Conservation (phyloP, 2,797 vertebrate genomes). For the Micropoecilia bifurca region DNA sequence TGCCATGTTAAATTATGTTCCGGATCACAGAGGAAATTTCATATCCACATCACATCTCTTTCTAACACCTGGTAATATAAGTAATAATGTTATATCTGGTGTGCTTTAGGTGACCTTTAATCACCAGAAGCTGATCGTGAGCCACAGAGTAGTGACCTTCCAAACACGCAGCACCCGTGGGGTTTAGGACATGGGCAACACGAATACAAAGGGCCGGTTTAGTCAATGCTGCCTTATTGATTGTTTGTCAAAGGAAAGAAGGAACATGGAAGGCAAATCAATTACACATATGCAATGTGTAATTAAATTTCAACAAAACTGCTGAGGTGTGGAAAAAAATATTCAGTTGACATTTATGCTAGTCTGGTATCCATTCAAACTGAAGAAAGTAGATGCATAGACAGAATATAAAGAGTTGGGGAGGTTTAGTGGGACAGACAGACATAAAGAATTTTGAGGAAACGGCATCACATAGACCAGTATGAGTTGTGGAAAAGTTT, state of each 20-base stretch:
- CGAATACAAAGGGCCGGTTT: constrained; percentile 36
- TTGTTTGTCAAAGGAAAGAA: constrained; percentile 74
- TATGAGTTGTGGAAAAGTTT: background rate
- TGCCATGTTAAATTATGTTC: constrained; percentile 17
- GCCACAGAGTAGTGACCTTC: constrained; percentile 46
- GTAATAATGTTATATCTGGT: background rate
- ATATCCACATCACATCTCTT: background rate
- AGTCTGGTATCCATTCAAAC: background rate
- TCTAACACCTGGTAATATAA: background rate
- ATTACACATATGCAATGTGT: constrained; percentile 73
- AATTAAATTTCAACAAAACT: constrained; percentile 72
- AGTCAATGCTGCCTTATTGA: constrained; percentile 76
- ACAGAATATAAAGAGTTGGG: constrained; percentile 16
- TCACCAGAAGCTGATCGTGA: background rate
- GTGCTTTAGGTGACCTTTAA: background rate
- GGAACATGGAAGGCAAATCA: constrained; percentile 75
- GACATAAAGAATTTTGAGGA: background rate
- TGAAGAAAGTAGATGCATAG: background rate
- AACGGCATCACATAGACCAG: background rate
- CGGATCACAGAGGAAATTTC: background rate
- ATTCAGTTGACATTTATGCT: constrained; percentile 47
- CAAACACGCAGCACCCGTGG: constrained; percentile 19
- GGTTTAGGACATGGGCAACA: constrained; percentile 39
- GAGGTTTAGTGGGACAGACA: background rate
- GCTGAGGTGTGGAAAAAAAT: constrained; percentile 65